Evolutionary conservation across 1,140 invertebrate species (phyloP).

Genomic region (Diuraphis noxia): DNA sequence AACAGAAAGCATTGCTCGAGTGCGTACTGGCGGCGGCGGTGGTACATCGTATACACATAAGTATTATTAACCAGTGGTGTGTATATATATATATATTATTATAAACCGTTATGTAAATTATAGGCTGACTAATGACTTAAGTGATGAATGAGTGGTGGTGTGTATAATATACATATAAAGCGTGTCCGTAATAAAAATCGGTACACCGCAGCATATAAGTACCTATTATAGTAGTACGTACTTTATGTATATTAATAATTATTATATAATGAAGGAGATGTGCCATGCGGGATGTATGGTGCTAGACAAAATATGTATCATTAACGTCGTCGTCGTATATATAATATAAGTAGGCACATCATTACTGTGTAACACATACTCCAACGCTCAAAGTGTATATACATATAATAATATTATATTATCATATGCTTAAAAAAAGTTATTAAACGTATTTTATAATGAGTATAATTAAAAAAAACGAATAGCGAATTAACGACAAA

Average conservation of each 20-base stretch:
- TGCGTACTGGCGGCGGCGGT: not conserved
- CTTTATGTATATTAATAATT: not conserved
- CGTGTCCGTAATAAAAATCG: not conserved
- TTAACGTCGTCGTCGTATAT: not conserved
- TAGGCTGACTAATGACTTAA: not conserved
- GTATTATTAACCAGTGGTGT: not conserved
- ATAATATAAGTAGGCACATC: not conserved
- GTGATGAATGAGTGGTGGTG: not conserved
- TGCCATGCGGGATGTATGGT: not conserved
- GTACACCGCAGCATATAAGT: not conserved
- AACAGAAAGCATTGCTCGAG: not conserved
- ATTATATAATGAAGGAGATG: not conserved
- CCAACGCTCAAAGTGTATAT: not conserved
- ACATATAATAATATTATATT: no score
- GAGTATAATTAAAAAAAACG: not conserved
- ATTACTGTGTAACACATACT: not conserved
- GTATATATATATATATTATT: not conserved
- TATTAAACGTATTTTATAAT: not conserved
- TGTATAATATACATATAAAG: not conserved
- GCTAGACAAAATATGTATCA: not conserved
- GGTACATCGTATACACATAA: not conserved
- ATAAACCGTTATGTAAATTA: conserved; percentile 4
- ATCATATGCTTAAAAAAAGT: not conserved
- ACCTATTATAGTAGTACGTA: not conserved
- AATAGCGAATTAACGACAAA: not conserved